Evolutionary conservation across 2,113 vertebrate genomes (phyloP).

Genomic region (Halichoeres trimaculatus): DNA sequence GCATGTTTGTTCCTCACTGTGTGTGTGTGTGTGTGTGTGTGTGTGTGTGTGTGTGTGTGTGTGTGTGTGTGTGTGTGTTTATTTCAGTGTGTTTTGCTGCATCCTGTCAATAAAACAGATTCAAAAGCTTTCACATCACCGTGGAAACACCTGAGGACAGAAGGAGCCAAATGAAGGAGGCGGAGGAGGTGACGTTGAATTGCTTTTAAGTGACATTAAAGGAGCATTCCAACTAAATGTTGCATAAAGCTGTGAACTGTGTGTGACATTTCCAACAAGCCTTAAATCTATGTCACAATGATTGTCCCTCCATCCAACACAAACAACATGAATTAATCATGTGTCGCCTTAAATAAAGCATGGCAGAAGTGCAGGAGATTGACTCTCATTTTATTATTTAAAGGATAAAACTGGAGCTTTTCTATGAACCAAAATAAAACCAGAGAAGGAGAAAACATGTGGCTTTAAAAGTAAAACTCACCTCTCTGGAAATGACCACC

Average conservation of each 20-base stretch:
- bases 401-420: background rate
- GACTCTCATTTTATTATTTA: background rate
- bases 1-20: background rate
- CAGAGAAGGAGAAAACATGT: too few relatives aligned
- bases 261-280: background rate
- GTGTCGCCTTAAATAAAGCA: background rate
- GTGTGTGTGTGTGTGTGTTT: conserved; percentile 3
- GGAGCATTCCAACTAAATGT: background rate
- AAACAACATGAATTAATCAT: background rate
- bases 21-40: background rate
- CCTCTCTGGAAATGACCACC: too few relatives aligned
- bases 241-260: background rate
- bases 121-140: background rate
- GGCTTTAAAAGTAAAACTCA: too few relatives aligned
- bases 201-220: too few relatives aligned
- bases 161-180: too few relatives aligned
- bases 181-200: too few relatives aligned
- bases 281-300: background rate
- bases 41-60: background rate
- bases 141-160: too few relatives aligned
- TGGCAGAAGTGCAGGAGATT: background rate
- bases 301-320: background rate
- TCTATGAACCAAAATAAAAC: too few relatives aligned
- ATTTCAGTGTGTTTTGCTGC: background rate
- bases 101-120: conserved; percentile 34